phyloP scores from a whole-genome alignment of 2,888 invertebrate species.

The Polietes domitor region DNA sequence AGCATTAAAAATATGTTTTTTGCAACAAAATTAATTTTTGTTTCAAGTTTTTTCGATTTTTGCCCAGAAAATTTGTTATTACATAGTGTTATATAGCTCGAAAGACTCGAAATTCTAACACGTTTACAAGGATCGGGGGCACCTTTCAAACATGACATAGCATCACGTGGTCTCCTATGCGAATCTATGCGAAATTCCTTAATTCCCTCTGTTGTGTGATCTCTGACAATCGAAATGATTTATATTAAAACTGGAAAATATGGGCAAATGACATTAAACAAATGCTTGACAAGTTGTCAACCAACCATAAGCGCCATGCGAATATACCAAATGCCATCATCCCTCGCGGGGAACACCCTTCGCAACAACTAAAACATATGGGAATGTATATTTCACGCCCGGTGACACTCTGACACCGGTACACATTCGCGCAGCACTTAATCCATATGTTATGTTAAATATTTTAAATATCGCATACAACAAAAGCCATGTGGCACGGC shows the following conservation, averaged over 20 bases:
- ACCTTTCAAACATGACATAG: too few relatives aligned
- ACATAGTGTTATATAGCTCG: too few relatives aligned
- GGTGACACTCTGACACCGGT: constrained; percentile 6
- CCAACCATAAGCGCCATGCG: background rate
- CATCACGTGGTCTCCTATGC: too few relatives aligned
- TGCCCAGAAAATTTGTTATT: too few relatives aligned
- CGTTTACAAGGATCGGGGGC: too few relatives aligned
- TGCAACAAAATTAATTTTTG: too few relatives aligned
- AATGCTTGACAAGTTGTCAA: background rate
- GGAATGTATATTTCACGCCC: background rate
- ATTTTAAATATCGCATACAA: constrained; percentile 11
- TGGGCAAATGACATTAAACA: background rate
- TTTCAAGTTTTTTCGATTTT: too few relatives aligned
- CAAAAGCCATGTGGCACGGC: background rate
- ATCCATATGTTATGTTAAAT: constrained; percentile 35
- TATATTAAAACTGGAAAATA: background rate
- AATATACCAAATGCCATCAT: too few relatives aligned
- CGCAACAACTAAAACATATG: background rate
- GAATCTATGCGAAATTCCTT: background rate
- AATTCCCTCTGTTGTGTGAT: background rate
- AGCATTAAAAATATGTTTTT: too few relatives aligned
- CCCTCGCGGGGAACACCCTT: background rate
- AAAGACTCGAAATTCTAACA: too few relatives aligned
- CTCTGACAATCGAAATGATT: background rate
- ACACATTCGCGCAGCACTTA: constrained; percentile 19